A percentile compares a stretch with the other conserved stretches of the same genome.
Conservation (phyloP, 2,888 invertebrate species). For the Agrypnus murinus region DNA sequence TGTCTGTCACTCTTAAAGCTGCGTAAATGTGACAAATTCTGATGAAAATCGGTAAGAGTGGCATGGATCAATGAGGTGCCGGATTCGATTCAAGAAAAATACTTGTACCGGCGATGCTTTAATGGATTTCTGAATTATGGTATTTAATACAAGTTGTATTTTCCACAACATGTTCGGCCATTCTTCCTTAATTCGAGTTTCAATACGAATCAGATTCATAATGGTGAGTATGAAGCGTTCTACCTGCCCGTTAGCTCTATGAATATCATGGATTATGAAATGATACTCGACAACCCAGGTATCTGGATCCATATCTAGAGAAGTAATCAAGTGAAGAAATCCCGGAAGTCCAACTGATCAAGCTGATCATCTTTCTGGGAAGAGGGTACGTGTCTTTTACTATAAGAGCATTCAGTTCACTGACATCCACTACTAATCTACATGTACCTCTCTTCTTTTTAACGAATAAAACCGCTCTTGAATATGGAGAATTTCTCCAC, state of each 20-base stretch:
- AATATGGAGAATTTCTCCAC: constrained; percentile 49
- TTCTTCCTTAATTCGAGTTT: constrained; percentile 19
- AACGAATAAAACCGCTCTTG: constrained; percentile 50
- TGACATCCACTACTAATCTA: no score
- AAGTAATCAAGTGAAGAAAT: no score
- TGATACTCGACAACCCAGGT: constrained; percentile 44
- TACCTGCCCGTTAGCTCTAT: constrained; percentile 54
- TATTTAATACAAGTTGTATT: constrained; percentile 42
- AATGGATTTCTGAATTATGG: constrained; percentile 54
- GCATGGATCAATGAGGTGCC: no score
- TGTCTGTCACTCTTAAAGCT: no score
- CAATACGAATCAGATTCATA: constrained; percentile 35
- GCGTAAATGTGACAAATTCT: no score
- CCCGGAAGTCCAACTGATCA: no score
- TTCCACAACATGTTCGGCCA: constrained; percentile 41
- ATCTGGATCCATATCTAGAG: no score
- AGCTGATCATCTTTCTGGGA: no score
- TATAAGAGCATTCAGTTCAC: no score
- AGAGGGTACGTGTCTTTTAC: no score
- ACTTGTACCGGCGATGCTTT: constrained; percentile 53
- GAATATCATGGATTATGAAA: constrained; percentile 50
- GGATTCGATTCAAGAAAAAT: no score
- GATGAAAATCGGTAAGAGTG: no score
- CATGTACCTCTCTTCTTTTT: constrained; percentile 50
- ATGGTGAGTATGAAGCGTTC: constrained; percentile 53